phyloP scores from a whole-genome alignment of 2,113 vertebrate genomes.

The Oreochromis tanganicae region DNA sequence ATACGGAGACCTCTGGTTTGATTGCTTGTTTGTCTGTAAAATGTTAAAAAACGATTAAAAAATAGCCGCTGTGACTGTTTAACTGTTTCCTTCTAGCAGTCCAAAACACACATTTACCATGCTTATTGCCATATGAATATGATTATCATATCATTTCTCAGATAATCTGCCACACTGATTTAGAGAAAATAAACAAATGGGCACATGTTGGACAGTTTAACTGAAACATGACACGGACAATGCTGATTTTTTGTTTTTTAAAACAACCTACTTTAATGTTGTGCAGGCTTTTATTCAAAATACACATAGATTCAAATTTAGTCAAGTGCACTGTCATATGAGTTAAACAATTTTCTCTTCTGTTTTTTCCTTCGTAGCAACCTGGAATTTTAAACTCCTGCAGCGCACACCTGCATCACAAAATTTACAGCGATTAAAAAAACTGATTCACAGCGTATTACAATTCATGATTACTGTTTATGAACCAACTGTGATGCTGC shows the following conservation, averaged over 20 bases:
- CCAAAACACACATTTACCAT: background rate
- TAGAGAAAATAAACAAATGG: background rate
- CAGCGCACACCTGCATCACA: background rate
- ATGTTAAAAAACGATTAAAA: background rate
- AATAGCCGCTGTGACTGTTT: background rate
- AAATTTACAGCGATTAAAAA: background rate
- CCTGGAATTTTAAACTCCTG: background rate
- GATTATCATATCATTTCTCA: background rate
- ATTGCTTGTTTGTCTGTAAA: background rate
- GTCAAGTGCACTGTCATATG: background rate
- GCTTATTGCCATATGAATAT: background rate
- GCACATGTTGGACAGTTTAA: background rate
- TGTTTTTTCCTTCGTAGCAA: background rate
- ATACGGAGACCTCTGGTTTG: background rate
- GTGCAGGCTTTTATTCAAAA: background rate
- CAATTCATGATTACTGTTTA: background rate
- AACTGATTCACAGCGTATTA: background rate
- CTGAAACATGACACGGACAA: background rate
- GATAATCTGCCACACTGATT: background rate
- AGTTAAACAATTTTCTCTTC: background rate
- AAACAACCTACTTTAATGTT: background rate
- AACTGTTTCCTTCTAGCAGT: background rate
- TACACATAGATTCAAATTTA: background rate
- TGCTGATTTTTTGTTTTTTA: background rate
- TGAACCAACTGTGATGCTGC: background rate